Evolutionary conservation across 2,888 invertebrate genomes (phyloP), one percentile per base, ranked within the genome.

Genomic region (Abscondita cerata): DNA sequence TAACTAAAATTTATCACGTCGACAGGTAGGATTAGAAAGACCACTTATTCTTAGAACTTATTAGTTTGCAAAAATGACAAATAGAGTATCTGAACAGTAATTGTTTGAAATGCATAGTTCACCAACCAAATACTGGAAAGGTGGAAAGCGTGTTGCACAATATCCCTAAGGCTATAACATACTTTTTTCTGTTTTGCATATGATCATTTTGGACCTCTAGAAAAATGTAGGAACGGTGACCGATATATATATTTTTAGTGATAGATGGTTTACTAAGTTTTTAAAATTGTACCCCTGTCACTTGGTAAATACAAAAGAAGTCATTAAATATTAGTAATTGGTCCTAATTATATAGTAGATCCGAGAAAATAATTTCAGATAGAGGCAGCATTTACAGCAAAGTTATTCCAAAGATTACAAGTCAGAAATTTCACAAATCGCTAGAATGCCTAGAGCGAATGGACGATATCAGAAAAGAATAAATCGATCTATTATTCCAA

Each of bases 321-420:
- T 36, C 12, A 13, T 52, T 16, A 54, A 44, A 33, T 12, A 47
- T 33, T 46, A 55, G 2, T n/a, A 9, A 33, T 46, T 55, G 33
- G 46, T 55, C 34, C 34, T 12, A 19, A 4, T 18, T 38, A 20
- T 73, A 68, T 38, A n/a, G n/a, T n/a, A n/a, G n/a, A n/a, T n/a
- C n/a, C n/a, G n/a, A n/a, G n/a, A 47, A 63, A 33, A 53, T 74
- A 2, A 62, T 73, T 16, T 67, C 64, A 8, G 75, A 75, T 64
- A 55, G 74, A 33, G 74, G 76, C 70, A 0, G 59, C 65, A 31
- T 75, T 75, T 51, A 75, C 72, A 1, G 71, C 71, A 0, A 40
- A 48, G 1, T 54, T 59, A 12, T 76, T 75, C n/a, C 46, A 62
- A 65, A 18, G 53, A 68, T 18, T 74, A 69, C 52, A 2, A 62